Evolutionary conservation across 2,797 vertebrate genomes (phyloP).

Genomic region (Pampus argenteus): DNA sequence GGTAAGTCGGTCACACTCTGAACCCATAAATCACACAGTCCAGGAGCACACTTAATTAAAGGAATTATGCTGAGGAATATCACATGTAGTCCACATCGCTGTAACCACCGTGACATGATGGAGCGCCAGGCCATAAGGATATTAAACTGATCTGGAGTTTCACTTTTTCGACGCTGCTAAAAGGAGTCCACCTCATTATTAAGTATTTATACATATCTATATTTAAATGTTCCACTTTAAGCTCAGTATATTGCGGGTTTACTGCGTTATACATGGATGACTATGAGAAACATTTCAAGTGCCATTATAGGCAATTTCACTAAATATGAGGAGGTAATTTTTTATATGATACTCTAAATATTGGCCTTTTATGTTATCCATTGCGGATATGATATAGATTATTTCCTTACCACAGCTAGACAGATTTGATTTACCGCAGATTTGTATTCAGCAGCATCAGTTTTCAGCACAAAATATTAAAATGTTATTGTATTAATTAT

Average conservation of each 20-base stretch:
- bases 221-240: constrained; percentile 37
- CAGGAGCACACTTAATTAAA: constrained; percentile 3
- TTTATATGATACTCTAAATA: constrained; percentile 5
- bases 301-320: neutral
- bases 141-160: constrained; percentile 9
- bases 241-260: neutral
- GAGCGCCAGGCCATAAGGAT: neutral
- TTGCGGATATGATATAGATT: constrained; percentile 10
- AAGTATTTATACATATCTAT: constrained; percentile 46
- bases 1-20: constrained; percentile 78
- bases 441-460: neutral
- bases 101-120: constrained; percentile 22
- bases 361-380: neutral
- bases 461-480: neutral
- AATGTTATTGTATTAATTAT: constrained; percentile 1
- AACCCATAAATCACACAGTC: constrained; percentile 27
- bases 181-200: constrained; percentile 25
- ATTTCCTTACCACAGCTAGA: constrained; percentile 4
- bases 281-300: neutral
- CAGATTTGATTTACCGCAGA: too few relatives aligned
- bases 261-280: neutral
- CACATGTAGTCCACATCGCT: constrained; percentile 14
- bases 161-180: neutral
- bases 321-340: constrained; percentile 1
- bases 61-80: constrained; percentile 15